A percentile compares a stretch with the other conserved stretches of the same genome.
Evolutionary conservation across 1,140 invertebrate genomes (phyloP).

Genomic region (Drosophila bifasciata): DNA sequence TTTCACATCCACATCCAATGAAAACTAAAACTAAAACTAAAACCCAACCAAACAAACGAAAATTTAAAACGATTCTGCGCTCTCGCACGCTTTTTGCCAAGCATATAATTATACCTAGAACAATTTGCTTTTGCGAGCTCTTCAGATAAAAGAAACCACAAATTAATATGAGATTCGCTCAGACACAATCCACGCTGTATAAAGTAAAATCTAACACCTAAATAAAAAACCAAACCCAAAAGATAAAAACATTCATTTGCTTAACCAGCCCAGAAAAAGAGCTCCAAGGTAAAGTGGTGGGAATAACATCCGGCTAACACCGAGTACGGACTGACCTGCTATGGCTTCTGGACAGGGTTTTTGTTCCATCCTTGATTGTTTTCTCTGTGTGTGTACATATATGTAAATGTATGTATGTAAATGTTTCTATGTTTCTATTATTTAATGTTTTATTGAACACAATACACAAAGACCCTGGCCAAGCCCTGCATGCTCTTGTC

Average conservation of each 20-base stretch:
- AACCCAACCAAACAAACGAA: slow-evolving; percentile 34
- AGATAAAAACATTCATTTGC: slow-evolving; percentile 57
- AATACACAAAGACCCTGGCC: slow-evolving; percentile 59
- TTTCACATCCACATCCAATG: slow-evolving; percentile 57
- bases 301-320: slow-evolving; percentile 35
- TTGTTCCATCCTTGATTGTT: slow-evolving; percentile 39
- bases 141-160: slow-evolving; percentile 26
- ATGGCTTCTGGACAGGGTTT: slow-evolving; percentile 59
- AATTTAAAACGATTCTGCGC: slow-evolving; percentile 56
- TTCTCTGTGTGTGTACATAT: slow-evolving; percentile 29
- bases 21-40: slow-evolving; percentile 56
- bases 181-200: slow-evolving; percentile 77
- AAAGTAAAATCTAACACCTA: slow-evolving; percentile 66
- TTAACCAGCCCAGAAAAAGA: slow-evolving; percentile 48
- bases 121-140: slow-evolving; percentile 63
- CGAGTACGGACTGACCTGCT: slow-evolving; percentile 30
- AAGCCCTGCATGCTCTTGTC: slow-evolving; percentile 28
- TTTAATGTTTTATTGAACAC: slow-evolving; percentile 1
- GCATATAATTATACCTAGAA: slow-evolving; percentile 41
- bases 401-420: slow-evolving; percentile 14
- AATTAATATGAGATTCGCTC: slow-evolving; percentile 45
- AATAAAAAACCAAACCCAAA: slow-evolving; percentile 26
- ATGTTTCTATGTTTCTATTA: slow-evolving; percentile 18
- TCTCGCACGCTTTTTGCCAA: slow-evolving; percentile 60
- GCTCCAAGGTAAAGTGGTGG: slow-evolving; percentile 68